Percentiles rank a stretch among this genome's conserved stretches.
Evolutionary conservation across 1,140 invertebrate species (phyloP).

Genomic region (Pemphigus obesinymphae): DNA sequence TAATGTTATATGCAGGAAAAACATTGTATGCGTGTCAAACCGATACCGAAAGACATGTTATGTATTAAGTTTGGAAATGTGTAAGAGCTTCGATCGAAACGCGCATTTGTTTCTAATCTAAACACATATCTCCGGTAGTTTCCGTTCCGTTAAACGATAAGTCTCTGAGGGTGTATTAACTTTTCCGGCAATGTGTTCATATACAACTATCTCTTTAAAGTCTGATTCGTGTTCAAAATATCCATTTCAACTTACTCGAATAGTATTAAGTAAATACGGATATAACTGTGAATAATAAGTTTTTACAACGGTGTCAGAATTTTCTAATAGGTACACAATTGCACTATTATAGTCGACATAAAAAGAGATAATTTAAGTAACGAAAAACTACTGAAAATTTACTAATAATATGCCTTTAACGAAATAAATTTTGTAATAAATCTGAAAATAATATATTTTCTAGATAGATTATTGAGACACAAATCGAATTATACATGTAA

Average conservation of each 20-base stretch:
- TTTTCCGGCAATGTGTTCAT: not conserved
- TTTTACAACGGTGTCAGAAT: too few relatives aligned
- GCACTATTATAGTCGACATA: too few relatives aligned
- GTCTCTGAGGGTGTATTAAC: not conserved
- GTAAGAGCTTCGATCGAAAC: not conserved
- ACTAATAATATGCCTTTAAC: too few relatives aligned
- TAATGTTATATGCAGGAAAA: not conserved
- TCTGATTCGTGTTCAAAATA: not conserved
- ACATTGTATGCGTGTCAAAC: not conserved
- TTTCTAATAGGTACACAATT: too few relatives aligned
- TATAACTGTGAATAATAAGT: too few relatives aligned
- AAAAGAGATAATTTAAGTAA: too few relatives aligned
- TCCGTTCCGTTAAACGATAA: not conserved
- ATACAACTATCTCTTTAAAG: not conserved
- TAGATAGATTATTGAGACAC: too few relatives aligned
- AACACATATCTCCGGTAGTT: not conserved
- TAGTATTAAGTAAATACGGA: too few relatives aligned
- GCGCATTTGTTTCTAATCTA: not conserved
- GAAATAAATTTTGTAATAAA: too few relatives aligned
- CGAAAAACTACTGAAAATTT: too few relatives aligned
- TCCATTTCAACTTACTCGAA: not conserved
- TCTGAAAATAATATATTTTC: too few relatives aligned
- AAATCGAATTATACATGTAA: too few relatives aligned
- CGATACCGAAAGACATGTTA: not conserved
- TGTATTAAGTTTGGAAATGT: not conserved